phyloP scores from a whole-genome alignment of 2,888 invertebrate genomes.

The Cyrtodaria siliqua region DNA sequence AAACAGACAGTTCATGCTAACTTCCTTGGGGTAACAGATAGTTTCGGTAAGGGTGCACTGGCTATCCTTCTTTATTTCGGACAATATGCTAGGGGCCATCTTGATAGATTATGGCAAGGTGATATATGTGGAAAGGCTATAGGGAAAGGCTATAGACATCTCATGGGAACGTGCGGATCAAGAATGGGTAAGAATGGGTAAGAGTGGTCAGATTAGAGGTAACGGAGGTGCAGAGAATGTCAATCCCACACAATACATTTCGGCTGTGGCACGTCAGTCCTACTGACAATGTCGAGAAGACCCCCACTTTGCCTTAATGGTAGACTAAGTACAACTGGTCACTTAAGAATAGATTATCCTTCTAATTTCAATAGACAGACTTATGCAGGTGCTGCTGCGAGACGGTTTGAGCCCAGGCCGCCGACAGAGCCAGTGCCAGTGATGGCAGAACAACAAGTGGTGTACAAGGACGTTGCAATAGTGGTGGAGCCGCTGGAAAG shows the following conservation, averaged over 20 bases:
- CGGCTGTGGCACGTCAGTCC: not conserved
- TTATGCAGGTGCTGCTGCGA: too few relatives aligned
- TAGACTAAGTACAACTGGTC: too few relatives aligned
- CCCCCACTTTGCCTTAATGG: not conserved
- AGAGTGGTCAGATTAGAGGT: not conserved
- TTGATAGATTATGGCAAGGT: not conserved
- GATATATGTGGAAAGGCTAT: not conserved
- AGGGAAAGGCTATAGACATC: too few relatives aligned
- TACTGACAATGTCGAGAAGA: not conserved
- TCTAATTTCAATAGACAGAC: too few relatives aligned
- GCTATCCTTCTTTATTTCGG: not conserved
- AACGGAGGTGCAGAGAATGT: not conserved
- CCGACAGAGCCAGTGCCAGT: too few relatives aligned
- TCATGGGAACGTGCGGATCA: too few relatives aligned
- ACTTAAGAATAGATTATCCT: not conserved
- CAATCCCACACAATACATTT: not conserved
- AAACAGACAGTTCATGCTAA: too few relatives aligned
- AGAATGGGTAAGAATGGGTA: not conserved
- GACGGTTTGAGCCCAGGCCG: too few relatives aligned
- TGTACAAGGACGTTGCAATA: too few relatives aligned
- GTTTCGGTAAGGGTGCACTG: not conserved
- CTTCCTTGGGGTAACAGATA: not conserved
- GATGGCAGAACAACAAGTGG: too few relatives aligned
- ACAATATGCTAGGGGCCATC: not conserved
- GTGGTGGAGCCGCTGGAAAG: too few relatives aligned